Conservation (phyloP, 2,888 invertebrate genomes). For the Sericinus montela region DNA sequence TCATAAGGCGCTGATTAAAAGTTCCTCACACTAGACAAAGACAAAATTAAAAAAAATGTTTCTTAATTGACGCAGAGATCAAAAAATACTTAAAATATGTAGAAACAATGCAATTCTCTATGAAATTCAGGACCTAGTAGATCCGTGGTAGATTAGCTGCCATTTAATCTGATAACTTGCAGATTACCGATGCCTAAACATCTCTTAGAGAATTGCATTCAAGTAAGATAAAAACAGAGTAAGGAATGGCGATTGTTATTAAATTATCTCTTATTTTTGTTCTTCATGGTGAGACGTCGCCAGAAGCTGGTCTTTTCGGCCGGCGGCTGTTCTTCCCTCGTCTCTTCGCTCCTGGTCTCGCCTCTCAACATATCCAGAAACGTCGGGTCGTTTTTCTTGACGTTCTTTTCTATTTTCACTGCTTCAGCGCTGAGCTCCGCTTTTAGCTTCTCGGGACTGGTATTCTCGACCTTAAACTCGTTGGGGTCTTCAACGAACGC, state of each 20-base stretch:
- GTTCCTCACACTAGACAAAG: no score
- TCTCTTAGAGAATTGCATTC: slow-evolving; percentile 17
- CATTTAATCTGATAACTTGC: background rate
- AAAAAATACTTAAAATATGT: background rate
- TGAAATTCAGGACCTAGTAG: slow-evolving; percentile 5
- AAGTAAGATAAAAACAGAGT: slow-evolving; percentile 40
- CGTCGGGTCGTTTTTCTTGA: slow-evolving; percentile 78
- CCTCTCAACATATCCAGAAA: slow-evolving; percentile 84
- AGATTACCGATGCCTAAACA: background rate
- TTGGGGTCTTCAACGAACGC: slow-evolving; percentile 85
- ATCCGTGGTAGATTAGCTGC: slow-evolving; percentile 11
- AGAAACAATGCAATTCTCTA: slow-evolving; percentile 8
- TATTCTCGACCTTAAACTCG: slow-evolving; percentile 84
- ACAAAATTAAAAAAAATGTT: background rate
- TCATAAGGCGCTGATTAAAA: background rate
- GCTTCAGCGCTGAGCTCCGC: slow-evolving; percentile 83
- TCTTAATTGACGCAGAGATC: slow-evolving; percentile 12
- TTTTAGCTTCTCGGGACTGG: slow-evolving; percentile 83
- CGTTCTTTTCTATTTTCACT: slow-evolving; percentile 80
- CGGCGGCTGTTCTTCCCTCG: slow-evolving; percentile 66
- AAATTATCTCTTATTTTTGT: slow-evolving; percentile 82
- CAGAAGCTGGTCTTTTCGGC: slow-evolving; percentile 83
- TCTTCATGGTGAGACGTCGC: slow-evolving; percentile 85
- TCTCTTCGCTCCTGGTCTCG: slow-evolving; percentile 70
- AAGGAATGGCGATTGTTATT: slow-evolving; percentile 31